phyloP scores from a whole-genome alignment of 2,113 vertebrate species.

The Eolophus roseicapilla region DNA sequence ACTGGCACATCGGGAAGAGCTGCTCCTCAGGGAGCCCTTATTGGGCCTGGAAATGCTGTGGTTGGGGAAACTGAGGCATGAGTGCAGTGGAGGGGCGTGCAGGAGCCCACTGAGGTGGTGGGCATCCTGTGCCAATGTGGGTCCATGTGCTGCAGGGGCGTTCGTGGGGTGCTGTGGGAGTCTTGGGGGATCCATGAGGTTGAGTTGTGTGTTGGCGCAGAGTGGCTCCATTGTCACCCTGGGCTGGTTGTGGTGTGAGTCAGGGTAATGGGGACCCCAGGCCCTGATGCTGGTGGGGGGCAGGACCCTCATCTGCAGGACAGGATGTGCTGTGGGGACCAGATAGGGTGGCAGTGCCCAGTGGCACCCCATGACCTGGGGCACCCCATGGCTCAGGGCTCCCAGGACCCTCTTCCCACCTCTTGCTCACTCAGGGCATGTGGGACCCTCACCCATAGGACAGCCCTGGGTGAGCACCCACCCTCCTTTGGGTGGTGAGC shows the following conservation, averaged over 20 bases:
- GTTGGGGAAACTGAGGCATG: not conserved
- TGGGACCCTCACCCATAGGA: conserved; percentile 8
- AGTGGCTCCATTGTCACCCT: not conserved
- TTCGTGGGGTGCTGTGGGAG: not conserved
- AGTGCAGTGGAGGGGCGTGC: too few relatives aligned
- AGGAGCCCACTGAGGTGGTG: not conserved
- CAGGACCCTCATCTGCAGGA: too few relatives aligned
- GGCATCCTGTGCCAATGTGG: not conserved
- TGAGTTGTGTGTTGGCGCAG: not conserved
- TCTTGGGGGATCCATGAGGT: not conserved
- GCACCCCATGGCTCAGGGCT: not conserved
- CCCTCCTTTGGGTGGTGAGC: not conserved
- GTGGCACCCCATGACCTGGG: not conserved
- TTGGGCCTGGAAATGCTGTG: not conserved
- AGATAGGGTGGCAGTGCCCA: not conserved
- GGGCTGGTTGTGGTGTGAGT: not conserved
- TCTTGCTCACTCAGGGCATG: not conserved
- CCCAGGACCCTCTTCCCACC: not conserved
- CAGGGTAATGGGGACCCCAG: not conserved
- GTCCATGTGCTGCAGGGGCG: accelerated
- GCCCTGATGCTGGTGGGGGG: not conserved
- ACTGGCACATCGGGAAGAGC: not conserved
- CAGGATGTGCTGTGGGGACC: not conserved
- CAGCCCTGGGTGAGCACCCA: not conserved
- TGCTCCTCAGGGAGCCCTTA: not conserved